Base-by-base conservation (phyloP, 2,888 invertebrate genomes). In the Parthenolecanium corni region DNA sequence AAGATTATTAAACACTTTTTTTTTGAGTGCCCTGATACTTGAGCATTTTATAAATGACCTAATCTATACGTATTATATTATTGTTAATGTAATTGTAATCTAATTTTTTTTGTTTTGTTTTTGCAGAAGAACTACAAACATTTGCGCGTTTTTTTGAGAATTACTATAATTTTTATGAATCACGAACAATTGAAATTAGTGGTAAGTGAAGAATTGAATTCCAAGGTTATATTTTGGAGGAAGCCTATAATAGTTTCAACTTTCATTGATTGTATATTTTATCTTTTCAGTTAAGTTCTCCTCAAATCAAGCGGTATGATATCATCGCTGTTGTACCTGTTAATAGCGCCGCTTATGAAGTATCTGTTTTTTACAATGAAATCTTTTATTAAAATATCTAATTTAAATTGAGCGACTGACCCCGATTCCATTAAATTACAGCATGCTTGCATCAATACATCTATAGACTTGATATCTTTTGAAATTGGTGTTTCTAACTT, bases 381-480 rank as follows among this genome's bases (percentile, higher is more conserved):
- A 38, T 38, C 9, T 38, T 12, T 12, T 38, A 9, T 12, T 12
- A 38, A 38, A 12, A 38, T 38, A 9, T 38, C 12, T 38, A 12
- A 38, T 12, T 38, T 38, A 12, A 12, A 12, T 38, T 38, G 9
- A 12, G 9, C 9, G 12, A 38, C 9, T 38, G 38, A 38, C n/a
- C n/a, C n/a, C n/a, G n/a, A n/a, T n/a, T n/a, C 20, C 20, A 38
- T 6, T 52, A 2, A n/a, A 21, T 51, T 47, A 6, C 21, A 62
- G 62, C 52, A 62, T 24, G 53, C 47, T 36, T 53, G 53, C 23
- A 16, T 21, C 23, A 40, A 53, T 12, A 23, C 24, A 31, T 36
- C 46, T 4, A 36, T 63, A 12, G 53, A 63, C 47, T 53, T 63
- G n/a, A 44, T 63, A 25, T 54, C 63, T 5, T 63, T 63, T 23